phyloP scores from a whole-genome alignment of 2,797 vertebrate genomes.

The Lacerta agilis region DNA sequence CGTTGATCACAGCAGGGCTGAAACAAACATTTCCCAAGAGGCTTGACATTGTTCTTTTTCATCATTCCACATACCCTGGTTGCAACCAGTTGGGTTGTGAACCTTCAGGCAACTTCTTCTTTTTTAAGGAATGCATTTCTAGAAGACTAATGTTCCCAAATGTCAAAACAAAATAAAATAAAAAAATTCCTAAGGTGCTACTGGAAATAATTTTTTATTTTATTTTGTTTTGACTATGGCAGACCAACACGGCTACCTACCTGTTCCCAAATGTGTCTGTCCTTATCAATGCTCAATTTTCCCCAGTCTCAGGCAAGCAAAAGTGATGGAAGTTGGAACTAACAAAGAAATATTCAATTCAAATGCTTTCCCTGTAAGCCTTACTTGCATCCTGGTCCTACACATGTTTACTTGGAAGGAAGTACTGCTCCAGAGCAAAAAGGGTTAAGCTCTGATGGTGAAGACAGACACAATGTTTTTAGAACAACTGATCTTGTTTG shows the following conservation, averaged over 20 bases:
- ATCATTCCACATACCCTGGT: neutral
- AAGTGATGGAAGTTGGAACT: neutral
- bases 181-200: no score
- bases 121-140: neutral
- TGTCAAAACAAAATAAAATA: neutral
- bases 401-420: neutral
- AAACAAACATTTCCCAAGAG: constrained; percentile 56
- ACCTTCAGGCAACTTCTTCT: neutral
- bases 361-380: neutral
- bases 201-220: no score
- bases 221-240: no score
- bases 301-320: neutral
- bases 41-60: neutral
- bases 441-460: neutral
- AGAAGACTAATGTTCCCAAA: neutral
- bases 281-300: neutral
- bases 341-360: neutral
- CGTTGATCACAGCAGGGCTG: constrained; percentile 85
- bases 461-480: neutral
- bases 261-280: neutral
- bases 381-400: neutral
- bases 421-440: neutral
- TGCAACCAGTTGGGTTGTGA: no score
- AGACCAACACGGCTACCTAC: no score
- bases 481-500: neutral